Evolutionary conservation across 2,797 vertebrate genomes (phyloP), one percentile per base, ranked within the genome.

Genomic region (Coendou prehensilis): DNA sequence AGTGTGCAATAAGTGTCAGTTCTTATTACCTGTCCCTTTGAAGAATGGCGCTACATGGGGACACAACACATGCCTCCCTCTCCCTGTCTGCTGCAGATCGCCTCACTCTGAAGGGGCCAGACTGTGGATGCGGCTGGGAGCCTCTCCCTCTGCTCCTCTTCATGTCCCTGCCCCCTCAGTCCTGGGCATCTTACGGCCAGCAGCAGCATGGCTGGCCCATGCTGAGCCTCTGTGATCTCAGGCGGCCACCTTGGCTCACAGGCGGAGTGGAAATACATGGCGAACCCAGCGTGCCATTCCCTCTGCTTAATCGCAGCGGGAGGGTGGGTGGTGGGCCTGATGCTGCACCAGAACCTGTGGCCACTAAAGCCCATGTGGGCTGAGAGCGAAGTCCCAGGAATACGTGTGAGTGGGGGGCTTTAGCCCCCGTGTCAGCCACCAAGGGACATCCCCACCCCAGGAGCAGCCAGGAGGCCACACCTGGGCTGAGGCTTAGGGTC

Each of bases 371-470:
- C 13, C 37, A 0, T 5, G 57, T 30, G 10, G 64, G 61, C 61
- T 56, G 47, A 37, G n/a, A 33, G 61, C 8, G n/a, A 90, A 0
- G 30, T 61, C 67, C 11, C 7, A 37, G 37, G 63, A 52, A 2
- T 9, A 6, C 52, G 69, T 4, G 9, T 0, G 2, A 5, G 28
- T 28, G 45, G 50, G 6, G 11, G 11, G 8, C 30, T 28, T 73
- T 64, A 18, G 45, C 9, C 45, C 15, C 6, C 1, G 0, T 30
- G 18, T 9, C 17, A 52, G 17, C 37, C 28, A 33, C 61, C 22
- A n/a, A 63, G 30, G 82, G 8, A 15, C 13, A 0, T 41, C 0
- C 41, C 22, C 2, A 2, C 4, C 6, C 10, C 1, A 0, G 17
- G 64, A 76, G 59, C 47, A 84, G 26, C 57, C 37, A 63, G 79